A percentile compares a stretch with the other conserved stretches of the same genome.
Evolutionary conservation across 2,888 invertebrate genomes (phyloP).

Genomic region (Peribatodes rhomboidaria): DNA sequence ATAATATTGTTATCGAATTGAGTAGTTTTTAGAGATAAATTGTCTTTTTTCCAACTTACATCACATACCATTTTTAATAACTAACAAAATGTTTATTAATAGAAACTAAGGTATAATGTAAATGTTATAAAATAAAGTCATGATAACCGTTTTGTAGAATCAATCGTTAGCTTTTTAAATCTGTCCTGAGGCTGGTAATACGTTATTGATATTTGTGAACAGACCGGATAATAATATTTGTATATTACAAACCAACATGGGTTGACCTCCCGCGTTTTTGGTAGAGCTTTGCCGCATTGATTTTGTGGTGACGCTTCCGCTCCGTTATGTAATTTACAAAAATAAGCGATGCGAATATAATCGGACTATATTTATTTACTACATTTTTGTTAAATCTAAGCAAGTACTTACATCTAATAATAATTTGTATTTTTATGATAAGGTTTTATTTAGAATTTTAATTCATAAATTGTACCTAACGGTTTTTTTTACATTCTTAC

Average conservation of each 20-base stretch:
- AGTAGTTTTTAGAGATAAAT: no score
- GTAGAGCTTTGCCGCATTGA: slow-evolving; percentile 44
- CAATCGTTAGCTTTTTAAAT: slow-evolving; percentile 82
- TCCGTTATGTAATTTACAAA: neutral
- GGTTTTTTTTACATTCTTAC: no score
- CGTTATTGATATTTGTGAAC: slow-evolving; percentile 86
- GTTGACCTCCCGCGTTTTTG: slow-evolving; percentile 59
- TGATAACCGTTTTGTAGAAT: slow-evolving; percentile 65
- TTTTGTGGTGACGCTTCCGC: neutral
- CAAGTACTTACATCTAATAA: no score
- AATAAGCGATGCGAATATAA: neutral
- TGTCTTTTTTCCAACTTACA: no score
- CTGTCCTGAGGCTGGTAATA: slow-evolving; percentile 81
- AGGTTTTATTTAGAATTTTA: no score
- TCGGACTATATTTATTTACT: no score
- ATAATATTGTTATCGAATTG: neutral
- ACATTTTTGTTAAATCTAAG: no score
- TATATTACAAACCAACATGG: slow-evolving; percentile 68
- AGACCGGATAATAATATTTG: slow-evolving; percentile 86
- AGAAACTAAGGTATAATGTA: no score
- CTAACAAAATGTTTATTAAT: no score
- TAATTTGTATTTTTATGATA: no score
- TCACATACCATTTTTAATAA: no score
- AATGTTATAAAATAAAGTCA: slow-evolving; percentile 5
- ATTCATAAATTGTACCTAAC: no score